phyloP scores from a whole-genome alignment of 2,797 vertebrate species.

The Epinephelus coioides region DNA sequence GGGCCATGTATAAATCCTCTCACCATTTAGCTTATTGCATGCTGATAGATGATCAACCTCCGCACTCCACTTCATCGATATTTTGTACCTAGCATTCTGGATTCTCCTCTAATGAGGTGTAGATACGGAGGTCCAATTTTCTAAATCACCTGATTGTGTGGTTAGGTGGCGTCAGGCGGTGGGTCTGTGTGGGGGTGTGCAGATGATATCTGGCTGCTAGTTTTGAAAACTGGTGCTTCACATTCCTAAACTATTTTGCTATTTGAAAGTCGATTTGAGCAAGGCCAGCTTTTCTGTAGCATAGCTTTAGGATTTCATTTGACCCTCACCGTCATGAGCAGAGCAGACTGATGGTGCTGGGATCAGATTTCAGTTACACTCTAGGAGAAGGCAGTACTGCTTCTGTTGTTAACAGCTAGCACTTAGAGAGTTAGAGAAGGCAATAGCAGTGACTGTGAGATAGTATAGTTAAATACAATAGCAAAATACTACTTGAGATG shows the following conservation, averaged over 20 bases:
- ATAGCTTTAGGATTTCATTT: constrained; percentile 72
- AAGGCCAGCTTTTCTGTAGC: constrained; percentile 80
- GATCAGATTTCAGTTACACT: constrained; percentile 52
- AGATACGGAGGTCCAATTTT: constrained; percentile 64
- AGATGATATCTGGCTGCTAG: constrained; percentile 61
- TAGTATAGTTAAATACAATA: constrained; percentile 41
- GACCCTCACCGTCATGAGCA: constrained; percentile 41
- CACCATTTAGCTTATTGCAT: constrained; percentile 81
- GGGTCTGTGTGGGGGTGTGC: constrained; percentile 14
- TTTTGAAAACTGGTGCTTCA: constrained; percentile 79
- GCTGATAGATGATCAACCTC: constrained; percentile 75
- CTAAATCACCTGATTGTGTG: constrained; percentile 45
- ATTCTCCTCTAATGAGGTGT: constrained; percentile 53
- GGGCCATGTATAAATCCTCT: constrained; percentile 74
- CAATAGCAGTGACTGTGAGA: constrained; percentile 28
- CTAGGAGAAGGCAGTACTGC: constrained; percentile 50
- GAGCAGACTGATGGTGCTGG: constrained; percentile 50
- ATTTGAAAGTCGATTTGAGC: constrained; percentile 70
- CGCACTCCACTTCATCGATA: constrained; percentile 63
- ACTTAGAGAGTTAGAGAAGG: constrained; percentile 47
- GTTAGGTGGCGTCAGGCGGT: constrained; percentile 17
- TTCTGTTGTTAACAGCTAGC: constrained; percentile 57
- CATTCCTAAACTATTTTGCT: constrained; percentile 73
- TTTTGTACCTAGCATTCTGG: constrained; percentile 72
- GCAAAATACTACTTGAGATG: constrained; percentile 57